Base-by-base conservation (phyloP, 2,797 vertebrate species). In the Lacerta agilis region DNA sequence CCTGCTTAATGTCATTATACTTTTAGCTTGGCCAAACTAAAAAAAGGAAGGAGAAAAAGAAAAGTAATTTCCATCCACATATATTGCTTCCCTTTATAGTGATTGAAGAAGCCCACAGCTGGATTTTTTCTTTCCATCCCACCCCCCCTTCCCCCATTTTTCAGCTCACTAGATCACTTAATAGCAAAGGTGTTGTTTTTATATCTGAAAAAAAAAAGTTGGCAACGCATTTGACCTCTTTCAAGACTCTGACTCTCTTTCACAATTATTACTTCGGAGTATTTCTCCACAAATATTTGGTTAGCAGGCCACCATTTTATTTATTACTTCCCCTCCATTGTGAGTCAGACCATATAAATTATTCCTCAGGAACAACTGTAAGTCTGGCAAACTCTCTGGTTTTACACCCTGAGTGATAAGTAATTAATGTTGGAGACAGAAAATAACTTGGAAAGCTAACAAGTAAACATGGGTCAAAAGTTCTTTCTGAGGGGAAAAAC, bases 81-180 rank as follows among this genome's bases (percentile, higher is more conserved):
- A 80, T 49, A 82, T 33, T 80, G 76, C 77, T 80, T 85, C 61
- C 33, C 41, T 17, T 75, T 73, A 75, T 41, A 38, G 33, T 71
- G 33, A 88, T 66, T 85, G 85, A 80, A 64, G 55, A 43, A 85
- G 23, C 13, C 41, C 77, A 75, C 13, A 9, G 17, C 75, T 71
- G 23, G 58, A n/a, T 79, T 79, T 79, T 23, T 38, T 75, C 2
- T n/a, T 33, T 15, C 23, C 17, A 3, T 27, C 27, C 41, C n/a
- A 38, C 27, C 25, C 55, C 33, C 27, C 27, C 36, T 76, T 23
- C 75, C 41, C 73, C 58, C 73, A 69, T 77, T 88, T 82, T 88
- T 83, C 72, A 73, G 82, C 71, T 72, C 67, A 80, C 49, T 72
- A 83, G n/a, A 72, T 85, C 55, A 85, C n/a, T 64, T 73, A 84